Base-by-base conservation (phyloP, 2,888 invertebrate species). In the Sesia apiformis region DNA sequence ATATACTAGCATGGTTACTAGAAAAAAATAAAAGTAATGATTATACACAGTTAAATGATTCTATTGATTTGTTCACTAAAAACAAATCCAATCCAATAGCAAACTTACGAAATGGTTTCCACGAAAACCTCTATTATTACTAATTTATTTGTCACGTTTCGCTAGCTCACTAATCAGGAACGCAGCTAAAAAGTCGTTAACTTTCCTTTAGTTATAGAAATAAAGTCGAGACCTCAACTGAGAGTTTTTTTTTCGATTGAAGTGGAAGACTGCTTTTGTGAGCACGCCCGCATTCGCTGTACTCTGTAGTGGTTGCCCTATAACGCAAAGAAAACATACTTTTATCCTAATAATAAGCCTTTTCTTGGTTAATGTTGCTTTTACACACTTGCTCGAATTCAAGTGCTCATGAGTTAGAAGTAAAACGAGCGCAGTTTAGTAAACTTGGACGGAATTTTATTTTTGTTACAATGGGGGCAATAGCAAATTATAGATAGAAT, bases 131-230 rank as follows among this genome's bases (percentile, higher is more conserved):
- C 66, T 74, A 80, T 80, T 75, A 76, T 70, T 74, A 74, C 74
- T 84, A 83, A 84, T 84, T 81, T 80, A 77, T 71, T 46, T 81
- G 76, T 80, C 78, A 78, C 74, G 69, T 69, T 69, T 72, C 67
- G 64, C 63, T 70, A 68, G 70, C 72, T 75, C 66, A 64, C 69
- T 77, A 78, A 69, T 72, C 68, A 67, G 72, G 68, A 79, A 75
- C 64, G 73, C 68, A 74, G 66, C 71, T 70, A 65, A 76, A 23
- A 78, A 78, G 75, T 78, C 72, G 72, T 81, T 81, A 78, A 78
- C 75, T 72, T 65, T 63, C 76, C 76, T 78, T 78, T 82, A 71
- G 70, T 65, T 77, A 72, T 70, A 67, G 70, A 76, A 81, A 77
- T 76, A 78, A 77, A 79, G 69, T 78, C 74, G 66, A 81, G 79